Evolutionary conservation across 2,888 invertebrate species (phyloP), one percentile per base, ranked within the genome.

Genomic region (Ophioninae sp.): DNA sequence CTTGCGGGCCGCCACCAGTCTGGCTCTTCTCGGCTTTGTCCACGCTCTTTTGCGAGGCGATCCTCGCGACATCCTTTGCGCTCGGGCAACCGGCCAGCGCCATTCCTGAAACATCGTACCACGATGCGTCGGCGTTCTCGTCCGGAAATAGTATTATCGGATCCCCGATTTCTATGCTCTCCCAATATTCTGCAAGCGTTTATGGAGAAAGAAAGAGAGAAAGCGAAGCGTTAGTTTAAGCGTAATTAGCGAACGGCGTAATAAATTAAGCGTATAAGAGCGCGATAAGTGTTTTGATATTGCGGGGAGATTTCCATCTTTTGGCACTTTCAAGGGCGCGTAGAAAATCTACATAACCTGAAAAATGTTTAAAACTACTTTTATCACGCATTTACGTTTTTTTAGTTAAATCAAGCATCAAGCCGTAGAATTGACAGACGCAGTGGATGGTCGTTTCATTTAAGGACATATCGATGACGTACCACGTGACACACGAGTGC

Each of bases 1-100:
- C 95, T 84, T 95, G 94, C 85, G 94, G 94, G 20, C 91, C 90
- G 77, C 87, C 89, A 17, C 51, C 17, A 51, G 51, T 5, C 56
- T 89, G 88, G 30, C 85, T 88, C 17, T 84, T 86, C 65, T 90
- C 89, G 13, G 87, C 89, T 73, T 91, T 91, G 56, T 93, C 92
- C 85, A 93, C 89, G 69, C 92, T 93, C 81, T 92, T 93, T 83
- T 93, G 93, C 0, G 92, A 88, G 13, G 93, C 93, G 44, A 93
- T 89, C 87, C 88, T 90, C 7, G 91, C 93, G n/a, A 93, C 90
- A 78, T 93, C 93, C 78, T 93, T 92, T 7, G 92, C 91, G 86
- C 93, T 93, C 44, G 93, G 93, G 88, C 93, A 93, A 75, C 93
- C 93, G 56, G 92, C 93, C 44, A 93, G 82, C 84, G 93, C 93